Conservation (phyloP, 2,797 vertebrate genomes). For the Eremophila alpestris region DNA sequence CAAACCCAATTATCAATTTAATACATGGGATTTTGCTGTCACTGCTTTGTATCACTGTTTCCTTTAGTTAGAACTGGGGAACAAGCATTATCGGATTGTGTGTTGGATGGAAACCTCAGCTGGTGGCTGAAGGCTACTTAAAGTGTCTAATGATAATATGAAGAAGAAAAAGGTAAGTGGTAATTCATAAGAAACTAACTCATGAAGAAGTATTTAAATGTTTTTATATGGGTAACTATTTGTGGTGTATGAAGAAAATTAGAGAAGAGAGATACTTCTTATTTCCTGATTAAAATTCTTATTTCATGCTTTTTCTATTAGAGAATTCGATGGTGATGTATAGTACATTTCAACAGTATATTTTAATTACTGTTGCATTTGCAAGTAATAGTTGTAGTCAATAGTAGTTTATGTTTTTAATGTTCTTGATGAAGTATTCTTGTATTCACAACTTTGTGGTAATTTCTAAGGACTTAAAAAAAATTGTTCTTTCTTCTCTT, state of each 20-base stretch:
- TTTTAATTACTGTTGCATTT: not conserved
- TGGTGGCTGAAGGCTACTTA: constrained; percentile 26
- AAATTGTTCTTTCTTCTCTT: not conserved
- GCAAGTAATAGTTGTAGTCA: not conserved
- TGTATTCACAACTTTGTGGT: not conserved
- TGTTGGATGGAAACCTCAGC: constrained; percentile 53
- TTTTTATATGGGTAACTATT: not conserved
- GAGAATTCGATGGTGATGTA: not conserved
- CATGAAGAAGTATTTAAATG: not conserved
- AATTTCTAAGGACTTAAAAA: not conserved
- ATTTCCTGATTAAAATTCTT: not conserved
- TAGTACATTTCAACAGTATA: not conserved
- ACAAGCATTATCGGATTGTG: constrained; percentile 27
- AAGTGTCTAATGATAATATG: not conserved
- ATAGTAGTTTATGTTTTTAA: not conserved
- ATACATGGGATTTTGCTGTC: constrained; percentile 41
- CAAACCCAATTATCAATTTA: not conserved
- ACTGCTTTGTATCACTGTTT: constrained; percentile 3
- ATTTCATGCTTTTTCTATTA: not conserved
- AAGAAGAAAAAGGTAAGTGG: constrained; percentile 69
- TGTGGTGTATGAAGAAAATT: not conserved
- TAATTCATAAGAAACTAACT: not conserved
- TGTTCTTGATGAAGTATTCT: not conserved
- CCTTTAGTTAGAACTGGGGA: constrained; percentile 14
- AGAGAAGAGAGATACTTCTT: not conserved